Conservation (phyloP, 2,113 vertebrate species). For the Clupea harengus region DNA sequence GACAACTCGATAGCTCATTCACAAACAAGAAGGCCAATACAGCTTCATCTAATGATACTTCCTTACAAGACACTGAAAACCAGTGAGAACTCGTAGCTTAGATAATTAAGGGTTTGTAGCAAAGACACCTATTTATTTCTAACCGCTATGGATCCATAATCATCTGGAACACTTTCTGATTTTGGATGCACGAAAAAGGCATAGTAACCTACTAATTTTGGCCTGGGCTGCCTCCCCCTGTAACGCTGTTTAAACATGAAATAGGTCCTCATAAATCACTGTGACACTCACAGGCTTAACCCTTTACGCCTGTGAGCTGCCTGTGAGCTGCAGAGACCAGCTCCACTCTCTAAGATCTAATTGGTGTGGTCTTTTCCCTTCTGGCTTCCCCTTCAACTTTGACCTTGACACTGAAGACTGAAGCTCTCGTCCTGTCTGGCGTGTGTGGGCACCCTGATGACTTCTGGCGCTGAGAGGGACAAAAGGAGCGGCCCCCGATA, state of each 20-base stretch:
- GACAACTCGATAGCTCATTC: too few relatives aligned
- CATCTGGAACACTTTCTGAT: too few relatives aligned
- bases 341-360: not conserved
- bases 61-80: too few relatives aligned
- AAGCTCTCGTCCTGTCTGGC: not conserved
- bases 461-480: not conserved
- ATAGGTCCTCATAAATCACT: not conserved
- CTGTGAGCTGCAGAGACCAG: not conserved
- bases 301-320: not conserved
- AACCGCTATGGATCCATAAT: too few relatives aligned
- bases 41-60: too few relatives aligned
- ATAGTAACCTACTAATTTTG: not conserved
- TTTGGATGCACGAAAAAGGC: too few relatives aligned
- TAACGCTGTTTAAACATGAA: not conserved
- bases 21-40: too few relatives aligned
- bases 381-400: not conserved
- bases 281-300: not conserved
- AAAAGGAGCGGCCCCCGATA: slow-evolving; percentile 54
- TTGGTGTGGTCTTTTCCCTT: not conserved
- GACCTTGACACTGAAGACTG: not conserved
- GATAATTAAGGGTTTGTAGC: too few relatives aligned
- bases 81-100: too few relatives aligned
- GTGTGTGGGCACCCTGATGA: not conserved
- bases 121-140: too few relatives aligned
- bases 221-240: not conserved